Evolutionary conservation across 2,797 vertebrate genomes (phyloP), one percentile per base, ranked within the genome.

Genomic region (Ctenopoma multispine): DNA sequence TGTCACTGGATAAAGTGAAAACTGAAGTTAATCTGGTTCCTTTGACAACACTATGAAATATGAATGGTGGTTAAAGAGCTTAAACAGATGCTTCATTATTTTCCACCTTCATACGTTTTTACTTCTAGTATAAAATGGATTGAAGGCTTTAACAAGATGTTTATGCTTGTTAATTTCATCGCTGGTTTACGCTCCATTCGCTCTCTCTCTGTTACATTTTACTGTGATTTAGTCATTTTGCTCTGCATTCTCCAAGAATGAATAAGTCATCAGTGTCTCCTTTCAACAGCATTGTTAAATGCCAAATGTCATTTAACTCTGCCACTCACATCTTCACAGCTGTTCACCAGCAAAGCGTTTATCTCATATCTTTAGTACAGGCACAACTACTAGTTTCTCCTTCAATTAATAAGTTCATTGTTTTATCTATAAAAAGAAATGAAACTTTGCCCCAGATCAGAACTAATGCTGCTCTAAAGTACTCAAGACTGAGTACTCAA

Each of bases 161-260:
- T 74, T 46, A 63, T 29, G 66, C 60, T 73, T 44, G 34, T 76
- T 69, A 65, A 82, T 70, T 73, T 72, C 15, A 69, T 51, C 46
- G 49, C 36, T 47, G n/a, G 57, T 55, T 66, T 31, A 70, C 43
- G 24, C 49, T 51, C 9, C 12, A 55, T 77, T 64, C 61, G 62
- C 58, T 77, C 48, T 40, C 24, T 47, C 23, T 48, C 24, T 40
- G 34, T 69, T 56, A 47, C 20, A 41, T 51, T 81, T 68, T 69
- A 64, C 43, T 49, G 34, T 18, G 40, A 53, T 27, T 49, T 3
- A 23, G 58, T 40, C 13, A 36, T 15, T 69, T 61, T 57, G 9
- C 20, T n/a, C 10, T 21, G 20, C 20, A 23, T 36, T 50, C 41
- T 46, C 12, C 5, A 15, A 44, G 10, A 63, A 56, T 54, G 1